Evolutionary conservation across 2,113 vertebrate genomes (phyloP).

Genomic region (Mandrillus leucophaeus): DNA sequence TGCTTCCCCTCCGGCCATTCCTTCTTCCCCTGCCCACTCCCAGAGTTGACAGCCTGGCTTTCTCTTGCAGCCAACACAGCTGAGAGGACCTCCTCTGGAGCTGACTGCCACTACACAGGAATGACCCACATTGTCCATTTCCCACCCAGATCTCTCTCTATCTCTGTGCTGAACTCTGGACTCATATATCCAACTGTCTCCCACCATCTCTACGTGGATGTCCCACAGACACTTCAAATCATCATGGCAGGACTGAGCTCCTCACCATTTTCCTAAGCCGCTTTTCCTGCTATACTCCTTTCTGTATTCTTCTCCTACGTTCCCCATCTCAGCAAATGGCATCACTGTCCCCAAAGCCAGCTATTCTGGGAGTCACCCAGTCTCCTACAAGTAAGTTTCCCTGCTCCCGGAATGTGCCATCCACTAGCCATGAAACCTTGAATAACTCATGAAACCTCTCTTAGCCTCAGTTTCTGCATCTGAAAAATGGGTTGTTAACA

Average conservation of each 20-base stretch:
- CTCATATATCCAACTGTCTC: neutral
- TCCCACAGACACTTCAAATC: neutral
- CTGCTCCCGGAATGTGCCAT: neutral
- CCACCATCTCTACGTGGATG: neutral
- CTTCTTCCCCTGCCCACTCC: neutral
- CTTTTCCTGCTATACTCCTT: neutral
- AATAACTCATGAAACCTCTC: neutral
- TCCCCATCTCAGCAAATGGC: neutral
- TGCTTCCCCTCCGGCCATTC: neutral
- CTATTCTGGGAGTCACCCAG: neutral
- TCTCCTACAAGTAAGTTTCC: neutral
- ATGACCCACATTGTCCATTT: neutral
- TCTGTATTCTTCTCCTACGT: neutral
- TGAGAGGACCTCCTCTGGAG: neutral
- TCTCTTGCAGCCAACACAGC: neutral
- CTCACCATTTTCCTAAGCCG: neutral
- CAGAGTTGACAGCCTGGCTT: neutral
- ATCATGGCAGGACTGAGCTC: neutral
- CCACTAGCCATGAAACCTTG: neutral
- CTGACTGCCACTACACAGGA: neutral
- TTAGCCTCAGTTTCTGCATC: neutral
- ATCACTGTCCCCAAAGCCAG: neutral
- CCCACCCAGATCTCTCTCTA: neutral
- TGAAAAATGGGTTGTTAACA: conserved; percentile 16
- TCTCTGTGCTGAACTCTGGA: neutral